Base-by-base conservation (phyloP, 1,140 invertebrate genomes). In the Reticulitermes speratus region DNA sequence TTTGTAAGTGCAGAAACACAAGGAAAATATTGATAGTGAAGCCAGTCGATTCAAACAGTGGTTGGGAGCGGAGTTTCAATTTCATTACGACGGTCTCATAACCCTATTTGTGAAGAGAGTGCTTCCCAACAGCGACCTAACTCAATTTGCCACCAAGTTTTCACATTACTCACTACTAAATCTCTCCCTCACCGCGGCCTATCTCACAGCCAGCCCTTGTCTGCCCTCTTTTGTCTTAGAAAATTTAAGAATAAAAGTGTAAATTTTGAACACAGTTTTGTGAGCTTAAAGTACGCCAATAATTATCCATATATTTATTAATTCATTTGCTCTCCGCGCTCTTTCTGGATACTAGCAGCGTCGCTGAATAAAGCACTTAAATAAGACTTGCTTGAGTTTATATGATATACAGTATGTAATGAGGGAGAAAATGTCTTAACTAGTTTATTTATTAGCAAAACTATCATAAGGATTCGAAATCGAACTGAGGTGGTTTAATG, bases 121-220 rank as follows among this genome's bases (percentile, higher is more conserved):
- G 65, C 25, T 75, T 75, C 65, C 65, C n/a, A 14, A 75, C 3
- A 75, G 65, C n/a, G n/a, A n/a, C 84, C 45, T 84, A 84, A 84
- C 84, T 84, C 84, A 84, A 84, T 84, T 84, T 84, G 84, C 84
- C 84, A n/a, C 30, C 84, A 65, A 84, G 48, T 84, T 84, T 84
- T 84, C 84, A 45, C 84, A 84, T 84, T 84, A 84, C 3, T 32
- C 25, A 75, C 65, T 30, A 75, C 8, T 75, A 75, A n/a, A 75
- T 7, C 65, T 14, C 65, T 2, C 7, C 65, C 65, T 25, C 7
- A 8, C 25, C 25, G 2, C 38, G 5, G 38, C 38, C 38, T 5
- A 38, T 38, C 38, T 38, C 38, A 5, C 38, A 38, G 38, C 38
- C 38, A 75, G 5, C 65, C 65, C 65, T 55, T 59, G 55, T 59